Evolutionary conservation across 1,140 invertebrate genomes (phyloP), one percentile per base, ranked within the genome.

Genomic region (Eurosta solidaginis): DNA sequence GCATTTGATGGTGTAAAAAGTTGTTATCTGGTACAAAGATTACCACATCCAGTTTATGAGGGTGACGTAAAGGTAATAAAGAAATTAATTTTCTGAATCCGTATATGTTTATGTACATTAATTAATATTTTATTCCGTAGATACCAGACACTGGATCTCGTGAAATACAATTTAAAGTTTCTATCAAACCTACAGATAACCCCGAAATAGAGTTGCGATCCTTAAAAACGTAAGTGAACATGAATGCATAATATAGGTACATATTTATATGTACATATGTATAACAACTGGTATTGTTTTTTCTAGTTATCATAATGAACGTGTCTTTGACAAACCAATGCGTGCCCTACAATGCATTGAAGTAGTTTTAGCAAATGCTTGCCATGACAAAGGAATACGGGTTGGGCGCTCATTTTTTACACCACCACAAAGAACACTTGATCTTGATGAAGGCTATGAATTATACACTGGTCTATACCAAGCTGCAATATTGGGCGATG

Each of bases 311-410:
- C 79, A 63, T 78, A 85, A 79, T 82, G 85, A 79, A 81, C 88
- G 79, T 80, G 75, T 82, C 5, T 84, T 81, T 40, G 86, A 88
- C 47, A 86, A 87, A 36, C 93, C 95, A 4, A 91, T 92, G 82
- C 92, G 93, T 45, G 90, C 91, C 1, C 85, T 95, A 12, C 93
- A 95, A 88, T 94, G 93, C 68, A 84, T 98, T 1, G 96, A 98
- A 86, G 92, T 98, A 1, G 93, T 97, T 50, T 89, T 98, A 22
- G 80, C 85, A 0, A 2, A 75, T 1, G 80, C 80, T 10, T 86
- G 84, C 33, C 81, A 85, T 77, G 79, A 89, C 93, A 75, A 92
- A 93, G 80, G 90, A 86, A 14, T 90, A 89, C 29, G 88, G n/a
- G 84, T 84, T 2, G 89, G 89, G 14, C 81, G 89, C 27, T 89